These are phyloP conservation scores for Augochlora pura DNA, from an alignment of 1,140 invertebrate genomes.

Conservation along the genomic window DNA sequence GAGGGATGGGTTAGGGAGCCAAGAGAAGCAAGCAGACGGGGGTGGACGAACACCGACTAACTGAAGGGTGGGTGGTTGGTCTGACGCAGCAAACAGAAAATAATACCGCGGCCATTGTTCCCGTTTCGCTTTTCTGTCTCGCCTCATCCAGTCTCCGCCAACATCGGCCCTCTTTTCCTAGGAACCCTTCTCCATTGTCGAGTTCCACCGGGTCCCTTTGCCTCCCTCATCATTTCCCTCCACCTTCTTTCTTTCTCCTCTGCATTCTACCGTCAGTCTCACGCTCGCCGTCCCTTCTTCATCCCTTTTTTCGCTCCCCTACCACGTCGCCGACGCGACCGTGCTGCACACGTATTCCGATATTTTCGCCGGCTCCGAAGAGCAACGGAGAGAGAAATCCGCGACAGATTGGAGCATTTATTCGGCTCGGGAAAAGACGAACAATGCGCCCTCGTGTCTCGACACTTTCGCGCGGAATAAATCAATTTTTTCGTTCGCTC, in stretches of 20 bases:
- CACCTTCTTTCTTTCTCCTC: constrained; percentile 17
- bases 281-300: neutral
- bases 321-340: constrained; percentile 7
- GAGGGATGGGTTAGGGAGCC: neutral
- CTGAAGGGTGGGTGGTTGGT: constrained; percentile 42
- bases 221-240: constrained; percentile 49
- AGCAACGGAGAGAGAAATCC: constrained; percentile 9
- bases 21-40: constrained; percentile 9
- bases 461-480: constrained; percentile 22
- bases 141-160: constrained; percentile 47
- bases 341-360: constrained; percentile 50
- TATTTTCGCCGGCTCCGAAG: constrained; percentile 54
- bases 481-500: constrained; percentile 12
- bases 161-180: constrained; percentile 46
- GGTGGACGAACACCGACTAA: constrained; percentile 37
- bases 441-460: constrained; percentile 9
- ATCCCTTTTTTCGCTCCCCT: constrained; percentile 32
- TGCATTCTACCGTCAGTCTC: constrained; percentile 21
- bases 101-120: constrained; percentile 67
- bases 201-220: constrained; percentile 45
- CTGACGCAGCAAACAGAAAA: constrained; percentile 70
- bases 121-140: constrained; percentile 54
- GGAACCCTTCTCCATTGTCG: constrained; percentile 65
- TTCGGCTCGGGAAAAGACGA: constrained; percentile 14
- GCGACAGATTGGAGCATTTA: constrained; percentile 56